Evolutionary conservation across 2,888 invertebrate genomes (phyloP).

Genomic region (Tubulanus polymorphus): DNA sequence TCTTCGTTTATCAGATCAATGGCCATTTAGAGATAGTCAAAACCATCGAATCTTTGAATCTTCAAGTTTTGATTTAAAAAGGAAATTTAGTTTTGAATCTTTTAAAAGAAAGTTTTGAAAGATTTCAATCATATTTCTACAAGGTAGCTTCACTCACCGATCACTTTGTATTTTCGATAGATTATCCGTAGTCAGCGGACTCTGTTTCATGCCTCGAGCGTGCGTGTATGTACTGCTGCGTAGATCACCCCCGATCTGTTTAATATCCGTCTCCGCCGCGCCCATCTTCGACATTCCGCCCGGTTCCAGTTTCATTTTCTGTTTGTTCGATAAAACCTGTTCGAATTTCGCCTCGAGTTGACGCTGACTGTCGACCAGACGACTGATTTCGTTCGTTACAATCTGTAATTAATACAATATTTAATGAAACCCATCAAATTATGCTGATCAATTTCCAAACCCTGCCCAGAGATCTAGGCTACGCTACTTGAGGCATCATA

Average conservation of each 20-base stretch:
- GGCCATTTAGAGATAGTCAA: too few relatives aligned
- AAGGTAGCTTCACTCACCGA: constrained; percentile 28
- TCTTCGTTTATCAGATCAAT: too few relatives aligned
- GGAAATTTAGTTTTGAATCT: too few relatives aligned
- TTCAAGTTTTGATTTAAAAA: too few relatives aligned
- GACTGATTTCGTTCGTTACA: constrained; percentile 40
- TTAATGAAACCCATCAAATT: background rate
- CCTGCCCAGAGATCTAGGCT: too few relatives aligned
- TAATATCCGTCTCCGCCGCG: constrained; percentile 25
- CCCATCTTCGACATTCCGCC: constrained; percentile 29
- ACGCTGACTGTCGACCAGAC: constrained; percentile 39
- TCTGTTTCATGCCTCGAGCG: constrained; percentile 44
- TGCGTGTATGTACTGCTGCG: constrained; percentile 48
- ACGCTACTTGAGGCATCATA: too few relatives aligned
- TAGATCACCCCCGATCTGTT: constrained; percentile 35
- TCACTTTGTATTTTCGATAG: constrained; percentile 48
- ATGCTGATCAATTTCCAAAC: background rate
- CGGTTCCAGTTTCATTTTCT: constrained; percentile 29
- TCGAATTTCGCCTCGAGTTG: constrained; percentile 43
- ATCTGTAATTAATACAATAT: constrained; percentile 28
- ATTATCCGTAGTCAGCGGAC: constrained; percentile 48
- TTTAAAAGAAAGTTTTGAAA: background rate
- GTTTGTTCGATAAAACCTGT: constrained; percentile 36
- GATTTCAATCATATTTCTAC: background rate
- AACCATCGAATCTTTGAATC: too few relatives aligned